Evolutionary conservation across 2,113 vertebrate species (phyloP).

Genomic region (Gambusia holbrooki): DNA sequence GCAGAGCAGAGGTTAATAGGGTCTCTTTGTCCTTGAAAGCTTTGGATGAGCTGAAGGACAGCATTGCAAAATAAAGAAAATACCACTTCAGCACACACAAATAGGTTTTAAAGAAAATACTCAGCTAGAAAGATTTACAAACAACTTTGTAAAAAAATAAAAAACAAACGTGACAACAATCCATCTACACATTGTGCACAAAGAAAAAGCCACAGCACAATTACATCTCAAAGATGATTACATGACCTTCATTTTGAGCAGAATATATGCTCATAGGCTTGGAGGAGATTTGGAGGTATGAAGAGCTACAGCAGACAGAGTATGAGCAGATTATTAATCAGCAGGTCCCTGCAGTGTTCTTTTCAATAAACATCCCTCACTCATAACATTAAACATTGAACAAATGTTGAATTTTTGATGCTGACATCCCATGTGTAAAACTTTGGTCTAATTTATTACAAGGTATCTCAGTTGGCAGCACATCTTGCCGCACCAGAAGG

Average conservation of each 20-base stretch:
- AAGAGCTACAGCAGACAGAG: conserved; percentile 30
- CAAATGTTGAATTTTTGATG: conserved; percentile 20
- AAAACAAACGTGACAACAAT: conserved; percentile 5
- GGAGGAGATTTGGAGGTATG: conserved; percentile 8
- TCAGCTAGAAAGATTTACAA: conserved; percentile 14
- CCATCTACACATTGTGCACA: conserved; percentile 1
- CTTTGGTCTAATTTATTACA: conserved; percentile 18
- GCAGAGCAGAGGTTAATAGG: conserved; percentile 50
- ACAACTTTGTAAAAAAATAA: conserved; percentile 26
- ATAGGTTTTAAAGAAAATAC: neutral
- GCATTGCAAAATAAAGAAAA: conserved; percentile 57
- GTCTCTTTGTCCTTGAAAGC: conserved; percentile 75
- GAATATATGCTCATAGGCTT: neutral
- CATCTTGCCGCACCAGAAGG: conserved; percentile 27
- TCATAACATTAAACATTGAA: conserved; percentile 29
- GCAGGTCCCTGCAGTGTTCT: conserved; percentile 26
- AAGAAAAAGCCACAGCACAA: conserved; percentile 18
- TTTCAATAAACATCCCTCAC: conserved; percentile 45
- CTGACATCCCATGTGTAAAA: neutral
- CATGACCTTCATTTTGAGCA: conserved; percentile 10
- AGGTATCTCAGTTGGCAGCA: conserved; percentile 7
- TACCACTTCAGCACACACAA: neutral
- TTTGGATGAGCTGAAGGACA: conserved; percentile 67
- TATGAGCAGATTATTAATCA: conserved; percentile 60
- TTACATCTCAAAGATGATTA: conserved; percentile 20